Base-by-base conservation (phyloP, 1,140 invertebrate species). In the Mactra quadrangularis region DNA sequence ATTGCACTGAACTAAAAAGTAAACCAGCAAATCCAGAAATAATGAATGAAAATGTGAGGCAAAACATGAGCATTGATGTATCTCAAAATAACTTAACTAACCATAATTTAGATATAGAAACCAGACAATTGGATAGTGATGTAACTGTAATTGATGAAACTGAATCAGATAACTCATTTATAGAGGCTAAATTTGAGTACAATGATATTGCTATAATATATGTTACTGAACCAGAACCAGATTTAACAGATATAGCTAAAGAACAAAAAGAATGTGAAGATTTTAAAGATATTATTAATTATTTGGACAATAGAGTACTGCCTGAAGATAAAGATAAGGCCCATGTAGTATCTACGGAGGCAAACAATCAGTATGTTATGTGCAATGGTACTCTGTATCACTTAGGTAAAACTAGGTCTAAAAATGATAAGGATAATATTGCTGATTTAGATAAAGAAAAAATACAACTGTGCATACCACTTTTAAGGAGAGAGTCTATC, bases 321-420 rank as follows among this genome's bases (percentile, higher is more conserved):
- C 84, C 86, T n/a, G 47, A 81, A 3, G 52, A 72, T 35, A 47
- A 66, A 59, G 55, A 52, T 15, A 19, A 41, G n/a, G 27, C 47
- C 29, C 33, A 68, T 9, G 41, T 15, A 59, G 35, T 81, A 25
- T 2, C 72, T 38, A 19, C 27, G 38, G 52, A 75, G 57, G 59
- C 70, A 27, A 38, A 47, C 9, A 81, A 72, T 27, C 76, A 83
- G 15, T 87, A 81, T 70, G 81, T 41, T 38, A 31, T 87, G 38
- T 22, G 50, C 29, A 79, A 88, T 78, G 83, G 76, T 13, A 33
- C 79, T 15, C 52, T 88, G 0, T 87, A 84, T 68, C 76, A 87
- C 31, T 79, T 85, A 4, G 87, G 82, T 25, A 60, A 75, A 72
- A 79, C 83, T n/a, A 50, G 62, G 45, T 53, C 22, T 27, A 75